These are phyloP conservation scores for Pseudomugil tenellus DNA, from an alignment of 2,797 vertebrate genomes.

Conservation along the genomic window DNA sequence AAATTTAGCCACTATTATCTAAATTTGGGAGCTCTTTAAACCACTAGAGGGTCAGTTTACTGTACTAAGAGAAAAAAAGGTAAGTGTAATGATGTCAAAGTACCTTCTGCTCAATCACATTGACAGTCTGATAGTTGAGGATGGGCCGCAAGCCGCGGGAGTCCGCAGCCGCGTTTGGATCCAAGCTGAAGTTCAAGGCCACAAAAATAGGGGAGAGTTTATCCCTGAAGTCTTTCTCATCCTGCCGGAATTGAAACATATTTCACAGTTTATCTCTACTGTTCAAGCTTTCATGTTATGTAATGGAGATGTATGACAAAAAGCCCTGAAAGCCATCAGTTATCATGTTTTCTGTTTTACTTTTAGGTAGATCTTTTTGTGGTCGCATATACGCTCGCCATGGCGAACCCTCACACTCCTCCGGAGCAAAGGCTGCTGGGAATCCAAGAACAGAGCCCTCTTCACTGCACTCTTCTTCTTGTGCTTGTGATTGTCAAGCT, in stretches of 20 bases:
- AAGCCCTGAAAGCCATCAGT: background rate
- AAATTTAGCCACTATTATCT: background rate
- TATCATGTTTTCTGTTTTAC: conserved; percentile 61
- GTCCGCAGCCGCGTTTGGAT: conserved; percentile 84
- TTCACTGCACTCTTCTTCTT: conserved; percentile 87
- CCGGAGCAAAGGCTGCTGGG: conserved; percentile 81
- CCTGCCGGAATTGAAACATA: conserved; percentile 75
- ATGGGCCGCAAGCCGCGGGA: conserved; percentile 86
- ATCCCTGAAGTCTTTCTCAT: conserved; percentile 92
- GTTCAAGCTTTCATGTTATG: background rate
- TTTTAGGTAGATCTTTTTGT: conserved; percentile 89
- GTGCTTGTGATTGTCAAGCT: conserved; percentile 88
- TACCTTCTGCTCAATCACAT: conserved; percentile 90
- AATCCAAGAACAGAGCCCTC: conserved; percentile 87
- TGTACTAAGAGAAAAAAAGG: background rate
- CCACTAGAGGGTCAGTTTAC: conserved; percentile 9
- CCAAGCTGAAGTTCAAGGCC: conserved; percentile 89
- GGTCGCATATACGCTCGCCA: conserved; percentile 80
- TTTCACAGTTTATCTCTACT: background rate
- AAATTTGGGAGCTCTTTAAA: conserved; percentile 9
- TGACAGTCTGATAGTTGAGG: conserved; percentile 88
- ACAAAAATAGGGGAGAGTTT: conserved; percentile 92
- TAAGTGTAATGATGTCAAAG: background rate
- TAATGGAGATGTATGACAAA: background rate
- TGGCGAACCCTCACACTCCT: conserved; percentile 79